These are phyloP conservation scores for Nemotelus pantherinus DNA, from an alignment of 2,888 invertebrate species.

Conservation along the genomic window DNA sequence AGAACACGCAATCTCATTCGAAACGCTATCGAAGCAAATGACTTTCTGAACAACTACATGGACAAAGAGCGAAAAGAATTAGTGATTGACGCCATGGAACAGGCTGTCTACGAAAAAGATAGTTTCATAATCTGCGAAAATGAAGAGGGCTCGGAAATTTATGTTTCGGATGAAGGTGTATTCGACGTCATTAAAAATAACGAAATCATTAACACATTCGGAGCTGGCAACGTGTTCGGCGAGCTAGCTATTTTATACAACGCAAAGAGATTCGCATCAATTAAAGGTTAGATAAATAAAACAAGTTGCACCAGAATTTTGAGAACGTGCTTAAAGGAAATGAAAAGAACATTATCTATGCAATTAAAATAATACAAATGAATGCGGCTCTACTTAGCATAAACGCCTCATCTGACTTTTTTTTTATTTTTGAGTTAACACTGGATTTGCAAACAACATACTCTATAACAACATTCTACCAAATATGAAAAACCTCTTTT, in stretches of 20 bases:
- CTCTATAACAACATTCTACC: too few species aligned
- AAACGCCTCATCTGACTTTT: too few species aligned
- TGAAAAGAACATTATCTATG: neutral
- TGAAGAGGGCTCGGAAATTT: slow-evolving; percentile 86
- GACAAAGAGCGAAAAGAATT: slow-evolving; percentile 76
- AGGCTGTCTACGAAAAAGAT: slow-evolving; percentile 73
- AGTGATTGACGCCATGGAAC: slow-evolving; percentile 85
- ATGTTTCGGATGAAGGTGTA: slow-evolving; percentile 85
- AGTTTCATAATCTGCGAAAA: slow-evolving; percentile 82
- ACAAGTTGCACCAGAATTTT: too few species aligned
- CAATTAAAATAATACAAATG: too few species aligned
- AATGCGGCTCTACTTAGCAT: too few species aligned
- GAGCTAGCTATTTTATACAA: slow-evolving; percentile 95
- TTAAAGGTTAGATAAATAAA: slow-evolving; percentile 77
- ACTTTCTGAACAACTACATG: slow-evolving; percentile 81
- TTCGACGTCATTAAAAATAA: slow-evolving; percentile 87
- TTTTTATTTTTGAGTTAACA: too few species aligned
- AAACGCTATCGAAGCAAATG: slow-evolving; percentile 80
- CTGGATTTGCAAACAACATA: too few species aligned
- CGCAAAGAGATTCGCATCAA: slow-evolving; percentile 88
- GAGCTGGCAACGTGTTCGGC: slow-evolving; percentile 85
- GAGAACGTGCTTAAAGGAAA: neutral
- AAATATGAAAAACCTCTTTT: too few species aligned
- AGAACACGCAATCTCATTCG: slow-evolving; percentile 74
- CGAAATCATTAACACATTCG: slow-evolving; percentile 80